phyloP scores from a whole-genome alignment of 2,797 vertebrate species.

The Phoeniculus purpureus region DNA sequence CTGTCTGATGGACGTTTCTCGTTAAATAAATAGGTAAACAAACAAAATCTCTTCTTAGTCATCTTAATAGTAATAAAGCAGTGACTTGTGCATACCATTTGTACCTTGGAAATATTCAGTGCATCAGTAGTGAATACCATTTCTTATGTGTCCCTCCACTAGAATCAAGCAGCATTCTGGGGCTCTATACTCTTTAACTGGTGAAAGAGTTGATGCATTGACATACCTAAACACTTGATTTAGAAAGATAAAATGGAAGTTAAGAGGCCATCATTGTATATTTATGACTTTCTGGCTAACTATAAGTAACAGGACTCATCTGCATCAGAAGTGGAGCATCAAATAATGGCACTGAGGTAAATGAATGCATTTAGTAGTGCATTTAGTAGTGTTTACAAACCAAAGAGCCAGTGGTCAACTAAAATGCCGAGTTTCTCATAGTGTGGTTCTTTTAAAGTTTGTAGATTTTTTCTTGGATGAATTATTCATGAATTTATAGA shows the following conservation, averaged over 20 bases:
- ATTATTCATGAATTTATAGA: constrained; percentile 28
- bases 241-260: neutral
- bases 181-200: neutral
- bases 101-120: neutral
- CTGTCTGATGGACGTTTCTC: neutral
- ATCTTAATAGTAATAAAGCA: neutral
- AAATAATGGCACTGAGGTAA: neutral
- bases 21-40: neutral
- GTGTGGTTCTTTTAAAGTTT: neutral
- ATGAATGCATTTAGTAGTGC: neutral
- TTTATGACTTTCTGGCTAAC: neutral
- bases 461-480: neutral
- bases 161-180: neutral
- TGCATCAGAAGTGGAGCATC: neutral
- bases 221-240: neutral
- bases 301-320: neutral
- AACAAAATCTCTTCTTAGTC: neutral
- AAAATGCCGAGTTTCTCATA: neutral
- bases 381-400: neutral
- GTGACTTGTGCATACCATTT: neutral
- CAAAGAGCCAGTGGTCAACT: neutral
- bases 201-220: neutral
- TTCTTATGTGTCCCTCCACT: neutral
- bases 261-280: neutral
- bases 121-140: neutral